A percentile compares a stretch with the other conserved stretches of the same genome.
Evolutionary conservation across 2,113 vertebrate genomes (phyloP).

Genomic region (Syrrhaptes paradoxus): DNA sequence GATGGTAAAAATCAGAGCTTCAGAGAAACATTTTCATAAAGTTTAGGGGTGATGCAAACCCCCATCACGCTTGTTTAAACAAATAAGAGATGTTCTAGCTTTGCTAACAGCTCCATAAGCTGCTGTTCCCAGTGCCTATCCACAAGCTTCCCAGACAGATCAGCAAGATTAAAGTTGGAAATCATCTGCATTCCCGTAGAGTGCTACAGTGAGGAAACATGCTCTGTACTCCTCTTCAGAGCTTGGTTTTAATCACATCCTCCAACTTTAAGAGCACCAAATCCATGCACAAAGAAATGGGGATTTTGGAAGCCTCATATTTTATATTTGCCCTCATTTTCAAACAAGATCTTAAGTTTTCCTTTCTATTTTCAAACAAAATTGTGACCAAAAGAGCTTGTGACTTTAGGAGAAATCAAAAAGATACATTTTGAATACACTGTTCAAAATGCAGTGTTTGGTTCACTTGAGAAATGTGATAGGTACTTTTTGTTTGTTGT

Average conservation of each 20-base stretch:
- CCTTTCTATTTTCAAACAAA: not conserved
- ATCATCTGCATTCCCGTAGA: not conserved
- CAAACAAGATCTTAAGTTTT: not conserved
- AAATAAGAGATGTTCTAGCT: not conserved
- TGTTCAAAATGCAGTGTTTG: not conserved
- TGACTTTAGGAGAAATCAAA: not conserved
- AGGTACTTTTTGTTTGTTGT: not conserved
- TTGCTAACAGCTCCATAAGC: not conserved
- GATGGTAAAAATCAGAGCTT: not conserved
- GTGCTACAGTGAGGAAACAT: not conserved
- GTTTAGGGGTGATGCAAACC: not conserved
- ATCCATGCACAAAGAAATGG: not conserved
- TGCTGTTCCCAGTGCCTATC: not conserved
- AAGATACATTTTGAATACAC: not conserved
- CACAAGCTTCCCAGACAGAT: not conserved
- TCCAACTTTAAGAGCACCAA: not conserved
- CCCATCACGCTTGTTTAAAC: not conserved
- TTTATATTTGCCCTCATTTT: not conserved
- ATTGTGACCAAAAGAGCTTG: not conserved
- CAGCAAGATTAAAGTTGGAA: not conserved
- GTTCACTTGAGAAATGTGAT: not conserved
- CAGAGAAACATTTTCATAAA: not conserved
- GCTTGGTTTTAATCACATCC: not conserved
- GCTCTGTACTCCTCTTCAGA: not conserved
- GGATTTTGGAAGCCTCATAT: not conserved